Percentiles rank a stretch among this genome's conserved stretches.
Conservation (phyloP, 2,797 vertebrate species). For the Microctenopoma lineatum region DNA sequence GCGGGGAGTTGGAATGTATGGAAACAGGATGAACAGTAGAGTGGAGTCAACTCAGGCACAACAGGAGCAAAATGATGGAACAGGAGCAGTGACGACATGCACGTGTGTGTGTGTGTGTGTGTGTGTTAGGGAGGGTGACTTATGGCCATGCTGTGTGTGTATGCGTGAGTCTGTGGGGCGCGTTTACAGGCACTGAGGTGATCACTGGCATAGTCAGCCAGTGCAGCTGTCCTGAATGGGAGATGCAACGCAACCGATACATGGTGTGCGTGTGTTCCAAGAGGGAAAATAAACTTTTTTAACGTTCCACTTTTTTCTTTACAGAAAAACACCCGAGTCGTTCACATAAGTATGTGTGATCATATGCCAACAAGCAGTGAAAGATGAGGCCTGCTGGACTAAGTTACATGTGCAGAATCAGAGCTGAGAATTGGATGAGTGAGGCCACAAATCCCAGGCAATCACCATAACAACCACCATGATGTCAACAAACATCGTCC, state of each 20-base stretch:
- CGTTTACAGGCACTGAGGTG: conserved; percentile 62
- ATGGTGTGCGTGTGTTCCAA: conserved; percentile 67
- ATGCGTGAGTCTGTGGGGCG: conserved; percentile 24
- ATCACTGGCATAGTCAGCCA: conserved; percentile 70
- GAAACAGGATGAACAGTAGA: conserved; percentile 50
- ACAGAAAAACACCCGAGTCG: conserved; percentile 34
- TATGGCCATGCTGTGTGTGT: conserved; percentile 59
- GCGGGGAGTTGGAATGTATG: conserved; percentile 35
- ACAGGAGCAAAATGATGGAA: conserved; percentile 47
- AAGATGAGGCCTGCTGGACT: conserved; percentile 47
- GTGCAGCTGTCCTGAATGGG: conserved; percentile 81
- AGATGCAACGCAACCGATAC: conserved; percentile 74
- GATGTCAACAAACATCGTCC: conserved; percentile 36
- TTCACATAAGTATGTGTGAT: conserved; percentile 29
- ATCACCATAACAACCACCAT: conserved; percentile 54
- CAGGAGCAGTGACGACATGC: conserved; percentile 58
- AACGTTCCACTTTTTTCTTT: conserved; percentile 10
- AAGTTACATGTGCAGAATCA: conserved; percentile 39
- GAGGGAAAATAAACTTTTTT: conserved; percentile 2
- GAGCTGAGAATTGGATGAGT: conserved; percentile 48
- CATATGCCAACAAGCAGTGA: conserved; percentile 51
- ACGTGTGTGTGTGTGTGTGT: conserved; percentile 46
- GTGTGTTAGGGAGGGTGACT: conserved; percentile 63
- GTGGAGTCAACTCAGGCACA: conserved; percentile 43
- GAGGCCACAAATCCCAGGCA: conserved; percentile 32